Base-by-base conservation (phyloP, 2,113 vertebrate species). In the Donacobius atricapilla region DNA sequence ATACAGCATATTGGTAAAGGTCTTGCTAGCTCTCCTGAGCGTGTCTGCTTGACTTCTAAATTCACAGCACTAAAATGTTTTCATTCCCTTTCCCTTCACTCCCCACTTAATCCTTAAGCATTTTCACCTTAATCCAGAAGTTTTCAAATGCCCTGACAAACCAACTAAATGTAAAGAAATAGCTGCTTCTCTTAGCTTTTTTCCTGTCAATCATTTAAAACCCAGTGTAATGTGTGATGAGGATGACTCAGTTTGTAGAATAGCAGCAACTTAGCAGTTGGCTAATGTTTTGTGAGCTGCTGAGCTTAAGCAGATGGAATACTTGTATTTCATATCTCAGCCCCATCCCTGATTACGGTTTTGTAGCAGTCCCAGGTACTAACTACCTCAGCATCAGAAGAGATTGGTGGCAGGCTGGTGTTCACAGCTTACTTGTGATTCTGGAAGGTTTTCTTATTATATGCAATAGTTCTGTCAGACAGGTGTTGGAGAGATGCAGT, bases 131-230 rank as follows among this genome's bases (percentile, higher is more conserved):
- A 94, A 96, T 97, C 96, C 94, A 94, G 89, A 97, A 92, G 79
- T 96, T 97, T 95, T 95, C 86, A 97, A 96, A 96, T 94, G 85
- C 92, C 91, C 93, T 96, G 97, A 97, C 83, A 97, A 97, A 96
- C 90, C 81, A 97, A 80, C 85, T 94, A 96, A 93, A 84, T 92
- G 71, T 89, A 92, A 96, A 97, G 95, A 93, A 93, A 95, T 93
- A 97, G 93, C 92, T 96, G 90, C 75, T 97, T 76, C 94, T 94
- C 72, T 94, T 95, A 48, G 90, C 92, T 96, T 97, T 96, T 94
- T 89, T 24, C 92, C 91, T 96, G 92, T 96, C 96, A 96, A 78
- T 96, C 95, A 94, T 44, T 82, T 89, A 91, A 97, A 97, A 94
- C 91, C 87, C 95, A 89, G 63, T 1, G 58, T 93, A 95, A 97